Evolutionary conservation across 2,113 vertebrate genomes (phyloP), one percentile per base, ranked within the genome.

Genomic region (Alethe diademata): DNA sequence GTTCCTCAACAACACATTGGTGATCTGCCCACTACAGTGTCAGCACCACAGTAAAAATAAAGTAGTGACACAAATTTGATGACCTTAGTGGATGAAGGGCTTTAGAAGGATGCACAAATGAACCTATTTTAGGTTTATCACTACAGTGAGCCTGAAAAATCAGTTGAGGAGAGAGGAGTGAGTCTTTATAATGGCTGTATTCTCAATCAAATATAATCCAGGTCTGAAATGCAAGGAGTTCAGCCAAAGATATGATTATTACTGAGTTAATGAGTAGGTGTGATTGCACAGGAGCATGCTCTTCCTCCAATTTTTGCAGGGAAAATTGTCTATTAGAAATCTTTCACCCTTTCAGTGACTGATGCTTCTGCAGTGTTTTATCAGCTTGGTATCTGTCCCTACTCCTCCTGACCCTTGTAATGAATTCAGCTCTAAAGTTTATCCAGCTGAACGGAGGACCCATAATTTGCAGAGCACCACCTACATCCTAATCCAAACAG

Each of bases 231-330:
- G 33, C 66, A 78, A 51, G 18, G 14, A 81, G 61, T 53, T 96
- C 58, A 65, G 40, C 19, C 71, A 65, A 43, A 92, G 29, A 29
- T 36, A 33, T 26, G 72, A 86, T 88, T 87, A 92, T 88, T 78
- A 15, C 29, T 14, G 47, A 85, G 38, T 71, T 93, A 92, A 92
- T 78, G 31, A 85, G n/a, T 51, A 78, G 73, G 31, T 93, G 45
- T 64, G 80, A 80, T 64, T 91, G 51, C 48, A 73, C 6, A 74
- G 57, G 70, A 88, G 56, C 48, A 40, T 13, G 35, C 11, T 93
- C 26, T 78, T 84, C 47, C 19, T 48, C 19, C 60, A 3, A 1
- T 43, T 93, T 85, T 74, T 89, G 75, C 61, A 50, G 82, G 64
- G 64, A 81, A 57, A 91, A 58, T 14, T 93, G 11, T 12, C 66